A percentile compares a stretch with the other conserved stretches of the same genome.
Evolutionary conservation across 2,888 invertebrate genomes (phyloP).

Genomic region (Perithous albicinctus): DNA sequence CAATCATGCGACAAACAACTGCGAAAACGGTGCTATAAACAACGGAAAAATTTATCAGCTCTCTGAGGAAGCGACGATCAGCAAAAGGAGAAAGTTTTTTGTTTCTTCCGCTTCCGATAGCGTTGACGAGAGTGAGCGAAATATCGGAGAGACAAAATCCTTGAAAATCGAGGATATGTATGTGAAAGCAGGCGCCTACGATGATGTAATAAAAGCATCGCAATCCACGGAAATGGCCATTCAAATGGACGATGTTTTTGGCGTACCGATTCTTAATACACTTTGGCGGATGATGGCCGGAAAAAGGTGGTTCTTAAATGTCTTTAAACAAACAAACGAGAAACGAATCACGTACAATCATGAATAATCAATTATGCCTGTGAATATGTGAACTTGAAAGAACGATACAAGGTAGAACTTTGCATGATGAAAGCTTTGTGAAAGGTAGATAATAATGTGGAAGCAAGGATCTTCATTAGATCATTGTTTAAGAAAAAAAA

Average conservation of each 20-base stretch:
- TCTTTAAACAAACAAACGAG: neutral
- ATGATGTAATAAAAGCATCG: conserved; percentile 74
- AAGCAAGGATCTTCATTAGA: too few relatives aligned
- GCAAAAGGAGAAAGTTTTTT: conserved; percentile 55
- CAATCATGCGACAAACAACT: conserved; percentile 35
- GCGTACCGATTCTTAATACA: conserved; percentile 91
- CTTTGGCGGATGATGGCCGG: conserved; percentile 95
- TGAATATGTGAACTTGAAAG: too few relatives aligned
- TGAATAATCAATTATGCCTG: neutral
- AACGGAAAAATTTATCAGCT: conserved; percentile 77
- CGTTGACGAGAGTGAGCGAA: conserved; percentile 4
- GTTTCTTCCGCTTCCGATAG: conserved; percentile 23
- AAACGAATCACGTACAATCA: neutral
- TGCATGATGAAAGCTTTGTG: too few relatives aligned
- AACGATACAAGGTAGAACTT: too few relatives aligned
- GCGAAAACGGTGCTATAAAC: conserved; percentile 63
- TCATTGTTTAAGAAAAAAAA: too few relatives aligned
- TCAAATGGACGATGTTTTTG: conserved; percentile 91
- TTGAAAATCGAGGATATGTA: conserved; percentile 79
- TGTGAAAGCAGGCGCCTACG: conserved; percentile 77
- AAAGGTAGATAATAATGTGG: too few relatives aligned
- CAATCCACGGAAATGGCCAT: conserved; percentile 85
- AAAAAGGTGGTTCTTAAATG: conserved; percentile 78
- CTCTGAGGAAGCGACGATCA: conserved; percentile 53
- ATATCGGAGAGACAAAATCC: conserved; percentile 31